Conservation (phyloP, 2,113 vertebrate species). For the Aspiorhynchus laticeps region DNA sequence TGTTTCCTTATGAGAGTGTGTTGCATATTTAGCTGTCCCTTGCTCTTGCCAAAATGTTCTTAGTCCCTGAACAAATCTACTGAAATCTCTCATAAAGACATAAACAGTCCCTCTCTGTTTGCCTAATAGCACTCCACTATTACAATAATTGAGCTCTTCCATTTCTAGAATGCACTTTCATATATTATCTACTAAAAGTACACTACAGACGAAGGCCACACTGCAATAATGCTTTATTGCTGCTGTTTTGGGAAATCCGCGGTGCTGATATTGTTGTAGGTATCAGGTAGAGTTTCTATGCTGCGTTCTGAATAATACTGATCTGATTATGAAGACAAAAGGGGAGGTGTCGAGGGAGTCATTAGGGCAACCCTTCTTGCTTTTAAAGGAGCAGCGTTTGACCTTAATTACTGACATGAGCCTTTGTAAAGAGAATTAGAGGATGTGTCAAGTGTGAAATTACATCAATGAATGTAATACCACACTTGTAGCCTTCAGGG, state of each 20-base stretch:
- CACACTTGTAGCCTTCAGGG: conserved; percentile 19
- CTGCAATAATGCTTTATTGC: conserved; percentile 11
- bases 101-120: background rate
- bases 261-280: background rate
- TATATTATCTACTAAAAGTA: background rate
- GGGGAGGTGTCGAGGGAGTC: background rate
- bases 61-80: conserved; percentile 28
- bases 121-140: background rate
- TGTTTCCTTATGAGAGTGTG: background rate
- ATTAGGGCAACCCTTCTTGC: conserved; percentile 20
- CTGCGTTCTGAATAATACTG: conserved; percentile 20
- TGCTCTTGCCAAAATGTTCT: conserved; percentile 24
- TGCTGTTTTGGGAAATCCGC: background rate
- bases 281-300: background rate
- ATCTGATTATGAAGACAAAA: conserved; percentile 13
- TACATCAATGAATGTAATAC: background rate
- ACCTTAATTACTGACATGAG: conserved; percentile 41
- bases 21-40: background rate
- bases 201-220: background rate
- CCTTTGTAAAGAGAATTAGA: conserved; percentile 33
- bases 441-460: conserved; percentile 43
- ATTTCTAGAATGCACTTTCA: conserved; percentile 19
- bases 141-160: conserved; percentile 1
- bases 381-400: conserved; percentile 25
- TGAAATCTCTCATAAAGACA: conserved; percentile 14